Evolutionary conservation across 2,113 vertebrate species (phyloP).

Genomic region (Corynorhinus townsendii): DNA sequence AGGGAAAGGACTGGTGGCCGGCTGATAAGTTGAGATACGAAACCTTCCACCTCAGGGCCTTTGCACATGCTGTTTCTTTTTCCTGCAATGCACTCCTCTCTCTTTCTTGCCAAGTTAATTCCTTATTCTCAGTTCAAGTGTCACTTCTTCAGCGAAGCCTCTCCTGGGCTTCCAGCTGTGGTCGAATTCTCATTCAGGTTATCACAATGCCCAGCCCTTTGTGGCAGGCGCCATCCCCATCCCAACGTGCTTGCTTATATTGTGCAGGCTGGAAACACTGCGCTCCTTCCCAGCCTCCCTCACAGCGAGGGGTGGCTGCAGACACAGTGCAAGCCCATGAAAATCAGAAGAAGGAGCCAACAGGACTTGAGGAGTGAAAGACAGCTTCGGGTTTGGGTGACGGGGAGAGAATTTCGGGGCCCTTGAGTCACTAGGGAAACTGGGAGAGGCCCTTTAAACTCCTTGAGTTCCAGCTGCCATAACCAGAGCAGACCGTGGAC

Average conservation of each 20-base stretch:
- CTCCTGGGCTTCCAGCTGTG: background rate
- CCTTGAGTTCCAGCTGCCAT: accelerated
- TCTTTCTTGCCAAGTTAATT: background rate
- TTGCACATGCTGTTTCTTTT: background rate
- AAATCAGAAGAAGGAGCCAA: background rate
- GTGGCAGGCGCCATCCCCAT: background rate
- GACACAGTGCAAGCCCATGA: background rate
- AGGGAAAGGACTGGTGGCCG: background rate
- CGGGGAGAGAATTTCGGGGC: background rate
- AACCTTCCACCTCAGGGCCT: background rate
- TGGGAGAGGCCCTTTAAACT: background rate
- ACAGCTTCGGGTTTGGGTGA: background rate
- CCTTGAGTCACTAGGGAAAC: background rate
- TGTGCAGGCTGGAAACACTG: background rate
- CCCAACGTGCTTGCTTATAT: background rate
- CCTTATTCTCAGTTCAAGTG: background rate
- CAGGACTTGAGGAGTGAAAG: background rate
- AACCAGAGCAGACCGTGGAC: background rate
- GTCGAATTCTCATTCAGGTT: background rate
- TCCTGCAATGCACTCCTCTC: background rate
- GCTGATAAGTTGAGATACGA: background rate
- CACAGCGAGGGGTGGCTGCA: background rate
- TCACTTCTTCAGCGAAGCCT: background rate
- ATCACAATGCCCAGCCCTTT: background rate
- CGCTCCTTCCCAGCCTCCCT: background rate